Evolutionary conservation across 1,140 invertebrate genomes (phyloP), one percentile per base, ranked within the genome.

Genomic region (Orussus abietinus): DNA sequence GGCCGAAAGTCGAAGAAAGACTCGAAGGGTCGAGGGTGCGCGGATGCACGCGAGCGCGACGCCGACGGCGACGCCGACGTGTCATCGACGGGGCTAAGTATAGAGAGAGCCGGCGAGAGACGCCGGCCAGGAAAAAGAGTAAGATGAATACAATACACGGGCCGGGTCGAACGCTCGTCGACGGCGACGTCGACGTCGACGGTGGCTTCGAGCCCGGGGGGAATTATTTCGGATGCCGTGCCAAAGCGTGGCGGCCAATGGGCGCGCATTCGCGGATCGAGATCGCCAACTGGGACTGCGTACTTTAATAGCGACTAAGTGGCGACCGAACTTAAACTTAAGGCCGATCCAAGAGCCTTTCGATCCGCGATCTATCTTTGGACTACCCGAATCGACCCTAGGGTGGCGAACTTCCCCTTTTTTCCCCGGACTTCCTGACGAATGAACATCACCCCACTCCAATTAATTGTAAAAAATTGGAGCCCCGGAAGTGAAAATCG

Each of bases 71-170:
- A 18, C 20, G 9, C 2, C 28, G 28, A 32, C 30, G 42, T 25
- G 42, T 39, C 42, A 31, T 45, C 32, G 31, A 45, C 25, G 28
- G 26, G 33, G 35, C 42, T 38, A 44, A 44, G 25, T 44, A 38
- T 38, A 38, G 34, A 44, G 42, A 44, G 19, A 25, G 22, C 29
- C 5, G 15, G 1, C 13, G 40, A 42, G 40, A 22, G 38, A 40
- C 37, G 37, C 31, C 28, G 13, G 28, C 14, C 28, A 13, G 15
- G 13, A 18, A 33, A 14, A 33, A 33, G 13, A 7, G 31, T 11
- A 33, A 31, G 31, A 44, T 32, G 45, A 50, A 47, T 37, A 53
- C 55, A 50, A 55, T 51, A 54, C 40, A 51, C 25, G 13, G 21
- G 15, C 25, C 10, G 29, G 11, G 5, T 13, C 26, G 9, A 19